A percentile compares a stretch with the other conserved stretches of the same genome.
Evolutionary conservation across 2,113 vertebrate genomes (phyloP).

Genomic region (Acanthochromis polyacanthus): DNA sequence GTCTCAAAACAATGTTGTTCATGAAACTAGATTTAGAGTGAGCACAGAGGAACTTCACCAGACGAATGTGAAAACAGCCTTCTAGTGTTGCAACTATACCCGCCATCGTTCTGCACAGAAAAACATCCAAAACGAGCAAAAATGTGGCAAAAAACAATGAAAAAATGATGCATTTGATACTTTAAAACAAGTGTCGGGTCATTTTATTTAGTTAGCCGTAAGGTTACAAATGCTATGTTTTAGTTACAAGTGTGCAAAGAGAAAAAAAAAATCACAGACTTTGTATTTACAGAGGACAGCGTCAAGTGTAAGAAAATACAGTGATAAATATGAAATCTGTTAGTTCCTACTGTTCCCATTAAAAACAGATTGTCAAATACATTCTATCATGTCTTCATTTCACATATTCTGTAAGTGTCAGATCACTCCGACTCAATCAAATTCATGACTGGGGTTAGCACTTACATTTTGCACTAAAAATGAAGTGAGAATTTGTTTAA

Average conservation of each 20-base stretch:
- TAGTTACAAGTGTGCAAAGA: slow-evolving; percentile 52
- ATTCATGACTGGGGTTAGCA: neutral
- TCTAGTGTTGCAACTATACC: neutral
- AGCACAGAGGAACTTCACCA: neutral
- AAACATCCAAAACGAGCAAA: neutral
- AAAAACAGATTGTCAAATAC: slow-evolving; percentile 72
- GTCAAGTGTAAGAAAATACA: slow-evolving; percentile 75
- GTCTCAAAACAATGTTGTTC: neutral
- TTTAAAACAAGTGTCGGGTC: slow-evolving; percentile 46
- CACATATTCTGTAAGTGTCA: slow-evolving; percentile 5
- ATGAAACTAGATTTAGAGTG: neutral
- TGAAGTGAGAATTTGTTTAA: neutral
- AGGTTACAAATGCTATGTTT: slow-evolving; percentile 51
- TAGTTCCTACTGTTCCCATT: slow-evolving; percentile 45
- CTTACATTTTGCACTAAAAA: neutral
- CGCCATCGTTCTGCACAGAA: neutral
- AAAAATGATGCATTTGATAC: neutral
- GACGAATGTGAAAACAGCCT: neutral
- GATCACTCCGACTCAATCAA: slow-evolving; percentile 7
- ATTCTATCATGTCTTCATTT: slow-evolving; percentile 48
- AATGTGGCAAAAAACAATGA: neutral
- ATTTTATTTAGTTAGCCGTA: slow-evolving; percentile 52
- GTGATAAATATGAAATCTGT: slow-evolving; percentile 54
- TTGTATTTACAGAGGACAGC: slow-evolving; percentile 46
- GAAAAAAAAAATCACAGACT: slow-evolving; percentile 30